A percentile compares a stretch with the other conserved stretches of the same genome.
Evolutionary conservation across 2,113 vertebrate species (phyloP).

Genomic region (Spilogale gracilis): DNA sequence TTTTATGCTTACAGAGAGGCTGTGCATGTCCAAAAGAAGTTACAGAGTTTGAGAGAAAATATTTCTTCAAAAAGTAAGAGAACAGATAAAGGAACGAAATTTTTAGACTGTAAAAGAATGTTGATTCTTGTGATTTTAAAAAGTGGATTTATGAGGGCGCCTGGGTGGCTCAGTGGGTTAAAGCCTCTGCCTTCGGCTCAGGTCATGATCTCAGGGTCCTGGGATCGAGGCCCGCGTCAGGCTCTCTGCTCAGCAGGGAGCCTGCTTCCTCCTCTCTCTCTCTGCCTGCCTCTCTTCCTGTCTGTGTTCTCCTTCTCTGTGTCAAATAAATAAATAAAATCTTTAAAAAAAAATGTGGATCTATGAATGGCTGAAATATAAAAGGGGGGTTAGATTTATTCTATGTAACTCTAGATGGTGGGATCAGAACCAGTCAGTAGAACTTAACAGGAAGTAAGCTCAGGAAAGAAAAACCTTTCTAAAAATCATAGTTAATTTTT

Average conservation of each 20-base stretch:
- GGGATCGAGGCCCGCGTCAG: no score
- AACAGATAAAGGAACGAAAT: neutral
- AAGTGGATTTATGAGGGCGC: neutral
- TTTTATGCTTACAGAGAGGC: neutral
- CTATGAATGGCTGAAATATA: neutral
- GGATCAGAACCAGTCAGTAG: neutral
- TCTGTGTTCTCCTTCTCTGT: no score
- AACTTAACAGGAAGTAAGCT: neutral
- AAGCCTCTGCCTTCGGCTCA: no score
- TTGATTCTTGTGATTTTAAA: neutral
- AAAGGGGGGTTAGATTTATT: neutral
- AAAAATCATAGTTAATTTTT: neutral
- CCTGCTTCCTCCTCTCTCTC: no score
- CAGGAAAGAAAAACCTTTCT: neutral
- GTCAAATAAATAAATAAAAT: no score
- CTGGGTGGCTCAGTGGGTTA: no score
- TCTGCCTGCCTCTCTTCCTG: no score
- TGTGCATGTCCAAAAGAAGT: accelerated
- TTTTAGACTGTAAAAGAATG: neutral
- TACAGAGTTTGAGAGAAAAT: neutral
- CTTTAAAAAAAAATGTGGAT: neutral
- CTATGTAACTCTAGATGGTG: neutral
- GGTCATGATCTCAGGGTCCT: no score
- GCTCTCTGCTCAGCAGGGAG: no score
- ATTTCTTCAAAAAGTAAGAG: neutral